Base-by-base conservation (phyloP, 30 jellyfish, hydroid and myxozoan species). In the Hydra vulgaris region DNA sequence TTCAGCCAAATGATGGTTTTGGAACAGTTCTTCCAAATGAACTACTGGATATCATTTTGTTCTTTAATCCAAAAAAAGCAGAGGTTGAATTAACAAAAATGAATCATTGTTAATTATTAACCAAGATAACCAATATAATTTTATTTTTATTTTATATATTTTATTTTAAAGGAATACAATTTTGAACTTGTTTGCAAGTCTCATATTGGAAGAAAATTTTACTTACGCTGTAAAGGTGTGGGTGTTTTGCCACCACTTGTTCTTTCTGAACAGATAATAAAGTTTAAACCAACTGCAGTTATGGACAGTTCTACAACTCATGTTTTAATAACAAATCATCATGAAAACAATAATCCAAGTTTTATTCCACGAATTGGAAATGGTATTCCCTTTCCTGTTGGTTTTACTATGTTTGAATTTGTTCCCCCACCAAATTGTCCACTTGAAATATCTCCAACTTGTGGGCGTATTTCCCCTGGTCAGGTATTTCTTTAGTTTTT, bases 1-100 rank as follows among this genome's bases (percentile, higher is more conserved):
- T 92, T 27, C 98, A 92, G 67, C 98, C 98, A 18, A 87, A 87
- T 76, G 98, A 92, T 80, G 98, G 98, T 5, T 92, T 92, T 72
- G 98, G 98, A 21, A 86, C 95, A 19, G 61, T 92, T 19, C 85
- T 92, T 8, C 98, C 98, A 21, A 89, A 92, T 67, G 96, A 92
- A 69, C 56, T 83, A 15, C 77, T 92, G 17, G 82, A 78, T 8
- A 54, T 92, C 12, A 90, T 74, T 61, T 67, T 87, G 19, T 27
- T 83, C 3, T 92, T 92, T 74, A 92, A 95, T 56, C 98, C 98
- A 0, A 78, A 61, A 53, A 92, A 92, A 78, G 96, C 98, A 0
- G 85, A 84, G 96, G 98, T 92, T 56, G 71, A 56, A 56, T 56
- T 56, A 17, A 56, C 18, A 15, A 56, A 56, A 56, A 56, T 56